Evolutionary conservation across 2,797 vertebrate species (phyloP), one percentile per base, ranked within the genome.

Genomic region (Gobio occitaniae): DNA sequence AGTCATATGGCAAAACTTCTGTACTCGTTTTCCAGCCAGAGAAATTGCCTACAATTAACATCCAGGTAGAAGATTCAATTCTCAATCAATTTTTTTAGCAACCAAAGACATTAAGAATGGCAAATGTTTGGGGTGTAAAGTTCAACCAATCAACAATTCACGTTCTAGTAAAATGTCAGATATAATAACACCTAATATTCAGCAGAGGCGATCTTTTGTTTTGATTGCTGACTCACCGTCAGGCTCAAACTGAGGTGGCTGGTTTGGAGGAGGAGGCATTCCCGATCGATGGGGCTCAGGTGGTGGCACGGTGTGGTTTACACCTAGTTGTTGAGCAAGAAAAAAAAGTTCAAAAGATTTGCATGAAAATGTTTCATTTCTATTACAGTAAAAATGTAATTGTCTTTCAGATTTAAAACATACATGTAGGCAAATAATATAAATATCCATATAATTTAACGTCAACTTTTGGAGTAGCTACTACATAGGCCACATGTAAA

Each of bases 1-100:
- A 84, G 69, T 96, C 96, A 32, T 90, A 84, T 0, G 94, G 96
- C 41, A 97, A 93, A 12, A 85, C 78, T 65, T 97, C 96, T 0
- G 61, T 89, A 1, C 65, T 93, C 0, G 94, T 96, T 78, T 86
- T 91, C 97, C 97, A 97, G 59, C 94, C 93, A 0, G 68, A 92
- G 89, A 96, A 97, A 92, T 97, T 91, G 41, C 96, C 96, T 96
- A 0, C 1, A 50, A 79, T 69, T 74, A 12, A 77, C 1, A 36
- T 29, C 65, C 47, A 74, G 17, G 19, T 41, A 17, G 3, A 66
- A 52, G 21, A 65, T 50, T 59, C 21, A 9, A 69, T 69, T 41
- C 13, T 41, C 66, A 66, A 17, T 4, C 3, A 66, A 15, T 4
- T 2, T 65, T 29, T 21, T 56, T 41, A 41, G 12, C 5, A 77